Evolutionary conservation across 2,113 vertebrate genomes (phyloP), one percentile per base, ranked within the genome.

Genomic region (Eretmochelys imbricata): DNA sequence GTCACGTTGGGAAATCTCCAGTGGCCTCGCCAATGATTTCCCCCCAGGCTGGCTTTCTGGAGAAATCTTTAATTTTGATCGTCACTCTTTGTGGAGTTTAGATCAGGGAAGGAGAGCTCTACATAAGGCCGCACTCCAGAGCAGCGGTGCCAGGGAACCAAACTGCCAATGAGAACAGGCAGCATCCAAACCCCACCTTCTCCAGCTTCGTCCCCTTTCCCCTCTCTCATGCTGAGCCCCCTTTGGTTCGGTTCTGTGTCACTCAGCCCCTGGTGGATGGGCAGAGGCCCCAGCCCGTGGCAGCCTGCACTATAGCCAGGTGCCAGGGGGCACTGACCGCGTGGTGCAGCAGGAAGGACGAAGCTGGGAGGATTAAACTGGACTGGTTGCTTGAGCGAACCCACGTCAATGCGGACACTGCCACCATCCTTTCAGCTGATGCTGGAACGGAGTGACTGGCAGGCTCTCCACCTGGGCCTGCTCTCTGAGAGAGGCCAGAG

Each of bases 61-160:
- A 96, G 96, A 96, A 96, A 96, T 95, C 95, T 96, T 96, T 97
- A 94, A 96, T 96, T 97, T 93, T 94, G 97, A 97, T 96, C 93
- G 97, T 97, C 97, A 97, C 97, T 96, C 96, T 96, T 95, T 89
- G 90, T 94, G 94, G 95, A 95, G 87, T 96, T 98, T 97, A 95
- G 96, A 92, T 96, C 17, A 0, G 53, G 82, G 91, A 95, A 94
- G 90, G 79, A 35, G 93, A 95, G 89, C 86, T 89, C 78, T 91
- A 93, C 96, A 96, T 88, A 94, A 95, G 94, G 83, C 54, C 89
- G 55, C 31, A 4, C 53, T 89, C 57, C 11, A n/a, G 82, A 87
- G 81, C 31, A 0, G 2, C 10, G 50, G 55, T 54, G 31, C 81
- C 11, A 0, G 89, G 89, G 84, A 79, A 38, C n/a, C 1, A 10